These are phyloP conservation scores for Habropoda laboriosa DNA, from an alignment of 1,140 invertebrate species.

Conservation along the genomic window DNA sequence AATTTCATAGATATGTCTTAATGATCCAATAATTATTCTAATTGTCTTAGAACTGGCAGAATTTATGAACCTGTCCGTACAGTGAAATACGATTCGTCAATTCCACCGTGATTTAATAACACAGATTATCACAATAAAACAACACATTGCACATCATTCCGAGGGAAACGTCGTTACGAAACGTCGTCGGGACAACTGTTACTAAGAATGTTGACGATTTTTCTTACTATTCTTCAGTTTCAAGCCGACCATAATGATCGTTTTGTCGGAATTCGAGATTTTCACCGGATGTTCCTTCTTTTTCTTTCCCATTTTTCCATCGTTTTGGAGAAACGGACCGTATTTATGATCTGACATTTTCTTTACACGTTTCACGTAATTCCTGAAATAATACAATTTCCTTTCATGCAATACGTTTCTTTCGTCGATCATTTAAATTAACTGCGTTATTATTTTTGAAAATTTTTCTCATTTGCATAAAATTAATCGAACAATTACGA, in stretches of 20 bases:
- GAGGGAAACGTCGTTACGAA: too few relatives aligned
- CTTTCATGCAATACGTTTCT: too few relatives aligned
- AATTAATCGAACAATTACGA: too few relatives aligned
- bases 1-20: neutral
- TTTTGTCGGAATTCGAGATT: slow-evolving; percentile 36
- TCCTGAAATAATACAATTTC: neutral
- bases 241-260: slow-evolving; percentile 33
- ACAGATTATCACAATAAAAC: too few relatives aligned
- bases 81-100: neutral
- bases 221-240: neutral
- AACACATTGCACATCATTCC: too few relatives aligned
- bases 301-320: neutral
- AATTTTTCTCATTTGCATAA: too few relatives aligned
- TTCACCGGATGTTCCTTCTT: neutral
- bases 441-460: neutral
- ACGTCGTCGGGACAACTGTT: too few relatives aligned
- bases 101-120: neutral
- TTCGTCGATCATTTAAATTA: neutral
- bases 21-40: neutral
- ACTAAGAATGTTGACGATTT: neutral
- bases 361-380: neutral
- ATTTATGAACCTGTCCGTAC: neutral
- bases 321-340: neutral
- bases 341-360: neutral
- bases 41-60: neutral